Evolutionary conservation across 1,140 invertebrate species (phyloP).

Genomic region (Acromyrmex charruanus): DNA sequence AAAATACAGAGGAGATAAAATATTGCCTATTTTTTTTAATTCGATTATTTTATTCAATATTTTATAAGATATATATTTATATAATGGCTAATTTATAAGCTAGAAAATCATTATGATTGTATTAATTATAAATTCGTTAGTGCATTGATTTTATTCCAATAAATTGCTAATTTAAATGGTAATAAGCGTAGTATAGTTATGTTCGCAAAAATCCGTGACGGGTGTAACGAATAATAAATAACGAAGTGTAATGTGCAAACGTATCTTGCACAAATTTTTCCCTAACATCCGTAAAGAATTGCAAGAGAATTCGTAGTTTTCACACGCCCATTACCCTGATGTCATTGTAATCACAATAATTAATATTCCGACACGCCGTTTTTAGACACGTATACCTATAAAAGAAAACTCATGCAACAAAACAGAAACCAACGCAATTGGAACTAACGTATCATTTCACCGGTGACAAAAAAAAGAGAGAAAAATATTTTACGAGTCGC

Average conservation of each 20-base stretch:
- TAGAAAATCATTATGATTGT: neutral
- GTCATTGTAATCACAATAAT: conserved; percentile 4
- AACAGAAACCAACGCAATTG: conserved; percentile 25
- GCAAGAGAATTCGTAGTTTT: neutral
- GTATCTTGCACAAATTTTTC: neutral
- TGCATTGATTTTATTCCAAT: neutral
- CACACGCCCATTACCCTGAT: neutral
- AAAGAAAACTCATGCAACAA: neutral
- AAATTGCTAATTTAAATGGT: conserved; percentile 1
- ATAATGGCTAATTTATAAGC: neutral
- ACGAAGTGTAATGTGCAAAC: neutral
- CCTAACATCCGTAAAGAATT: neutral
- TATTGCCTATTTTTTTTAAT: neutral
- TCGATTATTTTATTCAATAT: neutral
- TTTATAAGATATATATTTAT: neutral
- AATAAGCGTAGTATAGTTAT: neutral
- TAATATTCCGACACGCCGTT: neutral
- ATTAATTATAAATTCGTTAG: conserved; percentile 12
- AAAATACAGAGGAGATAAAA: neutral
- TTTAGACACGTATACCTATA: neutral
- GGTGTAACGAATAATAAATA: neutral
- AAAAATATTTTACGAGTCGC: conserved; percentile 55
- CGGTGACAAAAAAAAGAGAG: conserved; percentile 4
- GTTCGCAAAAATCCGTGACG: neutral
- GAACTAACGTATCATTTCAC: conserved; percentile 45